These are phyloP conservation scores for Atrina japonica DNA, from an alignment of 2,888 invertebrate genomes.

Conservation along the genomic window DNA sequence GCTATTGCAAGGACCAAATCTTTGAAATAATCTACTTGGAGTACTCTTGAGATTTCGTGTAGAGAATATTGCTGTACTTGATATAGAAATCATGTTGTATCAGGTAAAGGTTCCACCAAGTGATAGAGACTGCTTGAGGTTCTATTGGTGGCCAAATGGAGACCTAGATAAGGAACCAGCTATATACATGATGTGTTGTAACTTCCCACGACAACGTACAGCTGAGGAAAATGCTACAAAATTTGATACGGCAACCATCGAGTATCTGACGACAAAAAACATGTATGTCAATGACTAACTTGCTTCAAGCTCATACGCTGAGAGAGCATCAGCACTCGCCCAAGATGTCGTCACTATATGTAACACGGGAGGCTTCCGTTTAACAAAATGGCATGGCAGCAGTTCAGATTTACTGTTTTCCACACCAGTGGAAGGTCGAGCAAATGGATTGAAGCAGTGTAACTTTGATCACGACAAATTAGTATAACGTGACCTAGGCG, in stretches of 20 bases:
- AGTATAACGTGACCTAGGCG: slow-evolving; percentile 15
- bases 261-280: slow-evolving; percentile 8
- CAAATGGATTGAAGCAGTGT: slow-evolving; percentile 12
- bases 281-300: slow-evolving; percentile 35
- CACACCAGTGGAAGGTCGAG: slow-evolving; percentile 19
- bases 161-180: slow-evolving; percentile 4
- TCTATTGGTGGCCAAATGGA: slow-evolving; percentile 34
- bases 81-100: no score
- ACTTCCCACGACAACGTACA: no score
- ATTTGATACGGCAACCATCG: no score
- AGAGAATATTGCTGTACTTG: slow-evolving; percentile 19
- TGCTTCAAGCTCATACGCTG: not conserved
- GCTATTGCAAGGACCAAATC: no score
- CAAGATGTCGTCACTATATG: slow-evolving; percentile 8
- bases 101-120: slow-evolving; percentile 25
- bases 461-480: slow-evolving; percentile 3
- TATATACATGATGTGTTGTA: slow-evolving; percentile 26
- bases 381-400: slow-evolving; percentile 21
- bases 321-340: not conserved
- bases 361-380: slow-evolving; percentile 30
- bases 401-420: no score
- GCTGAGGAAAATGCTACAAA: no score
- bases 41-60: slow-evolving; percentile 31
- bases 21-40: slow-evolving; percentile 28
- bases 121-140: no score